Conservation (phyloP, 2,888 invertebrate genomes). For the Phortica okadai region DNA sequence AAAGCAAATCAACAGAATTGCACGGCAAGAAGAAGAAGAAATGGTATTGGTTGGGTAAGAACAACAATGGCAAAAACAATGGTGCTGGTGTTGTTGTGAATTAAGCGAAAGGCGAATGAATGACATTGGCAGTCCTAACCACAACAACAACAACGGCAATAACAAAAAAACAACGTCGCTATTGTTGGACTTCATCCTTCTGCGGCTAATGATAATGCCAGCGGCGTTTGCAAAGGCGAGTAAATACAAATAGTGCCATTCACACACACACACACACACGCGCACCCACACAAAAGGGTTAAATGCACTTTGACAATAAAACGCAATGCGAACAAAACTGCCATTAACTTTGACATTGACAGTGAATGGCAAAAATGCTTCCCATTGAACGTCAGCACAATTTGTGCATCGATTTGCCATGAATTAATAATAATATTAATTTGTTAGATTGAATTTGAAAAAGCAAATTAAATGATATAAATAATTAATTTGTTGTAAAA, state of each 20-base stretch:
- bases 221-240: background rate
- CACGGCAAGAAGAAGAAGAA: background rate
- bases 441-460: no score
- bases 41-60: background rate
- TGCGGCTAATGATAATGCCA: background rate
- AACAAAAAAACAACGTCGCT: background rate
- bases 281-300: background rate
- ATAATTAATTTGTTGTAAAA: no score
- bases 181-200: background rate
- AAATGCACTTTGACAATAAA: slow-evolving; percentile 24
- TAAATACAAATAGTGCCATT: no score
- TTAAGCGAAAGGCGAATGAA: background rate
- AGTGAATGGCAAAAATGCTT: slow-evolving; percentile 33
- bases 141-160: background rate
- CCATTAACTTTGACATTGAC: slow-evolving; percentile 31
- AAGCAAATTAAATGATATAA: no score
- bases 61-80: no score
- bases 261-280: no score
- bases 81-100: no score
- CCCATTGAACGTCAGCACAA: background rate
- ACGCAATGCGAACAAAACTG: background rate
- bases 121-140: background rate
- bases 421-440: no score
- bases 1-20: background rate
- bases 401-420: no score